These are phyloP conservation scores for Scatophagus argus DNA, from an alignment of 2,113 vertebrate species.

Conservation along the genomic window DNA sequence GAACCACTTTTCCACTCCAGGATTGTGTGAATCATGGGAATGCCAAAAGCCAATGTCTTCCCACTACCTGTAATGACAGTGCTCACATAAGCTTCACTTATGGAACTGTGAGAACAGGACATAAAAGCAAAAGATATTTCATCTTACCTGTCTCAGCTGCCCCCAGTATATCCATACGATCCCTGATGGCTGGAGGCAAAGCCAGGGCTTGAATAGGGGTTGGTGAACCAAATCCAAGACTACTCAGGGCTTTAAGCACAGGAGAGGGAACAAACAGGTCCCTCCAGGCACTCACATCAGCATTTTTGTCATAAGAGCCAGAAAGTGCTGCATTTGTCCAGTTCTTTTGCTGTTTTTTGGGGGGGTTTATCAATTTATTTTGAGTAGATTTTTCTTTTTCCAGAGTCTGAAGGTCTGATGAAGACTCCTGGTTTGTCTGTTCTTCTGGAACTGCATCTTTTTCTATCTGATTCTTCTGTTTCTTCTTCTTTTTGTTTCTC, in stretches of 20 bases:
- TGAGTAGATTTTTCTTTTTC: slow-evolving; percentile 38
- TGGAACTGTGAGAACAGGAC: not conserved
- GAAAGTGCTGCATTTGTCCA: slow-evolving; percentile 86
- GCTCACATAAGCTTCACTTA: not conserved
- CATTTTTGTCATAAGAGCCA: slow-evolving; percentile 69
- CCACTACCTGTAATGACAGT: slow-evolving; percentile 89
- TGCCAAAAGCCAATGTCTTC: slow-evolving; percentile 96
- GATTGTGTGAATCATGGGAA: slow-evolving; percentile 95
- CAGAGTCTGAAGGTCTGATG: not conserved
- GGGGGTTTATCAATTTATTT: slow-evolving; percentile 17
- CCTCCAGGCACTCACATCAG: slow-evolving; percentile 92
- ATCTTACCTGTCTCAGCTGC: slow-evolving; percentile 95
- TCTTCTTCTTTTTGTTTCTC: slow-evolving; percentile 74
- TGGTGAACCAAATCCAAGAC: slow-evolving; percentile 91
- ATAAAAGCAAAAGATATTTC: not conserved
- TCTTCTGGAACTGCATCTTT: not conserved
- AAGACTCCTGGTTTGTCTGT: not conserved
- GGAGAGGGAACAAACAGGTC: slow-evolving; percentile 91
- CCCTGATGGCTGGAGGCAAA: slow-evolving; percentile 93
- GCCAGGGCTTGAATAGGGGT: slow-evolving; percentile 94
- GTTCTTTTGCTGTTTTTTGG: slow-evolving; percentile 85
- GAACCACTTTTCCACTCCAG: slow-evolving; percentile 87
- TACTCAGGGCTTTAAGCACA: slow-evolving; percentile 90
- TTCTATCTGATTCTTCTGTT: slow-evolving; percentile 66
- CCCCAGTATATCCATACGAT: slow-evolving; percentile 93